Evolutionary conservation across 1,140 invertebrate species (phyloP).

Genomic region (Drosophila sucinea): DNA sequence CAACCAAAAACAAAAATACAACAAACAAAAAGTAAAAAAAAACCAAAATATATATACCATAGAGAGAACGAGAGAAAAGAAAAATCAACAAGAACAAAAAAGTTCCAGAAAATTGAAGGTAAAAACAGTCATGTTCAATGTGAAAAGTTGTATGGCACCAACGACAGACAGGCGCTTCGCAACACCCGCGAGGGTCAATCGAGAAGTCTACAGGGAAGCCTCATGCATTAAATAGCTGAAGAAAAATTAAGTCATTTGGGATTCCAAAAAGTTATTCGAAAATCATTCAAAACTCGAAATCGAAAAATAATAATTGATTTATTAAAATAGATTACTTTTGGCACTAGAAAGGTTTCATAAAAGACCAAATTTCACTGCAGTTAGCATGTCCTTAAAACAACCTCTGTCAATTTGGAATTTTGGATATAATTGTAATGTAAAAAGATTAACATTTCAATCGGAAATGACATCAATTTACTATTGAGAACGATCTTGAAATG

Average conservation of each 20-base stretch:
- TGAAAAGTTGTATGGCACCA: conserved; percentile 11
- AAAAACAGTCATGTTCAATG: conserved; percentile 42
- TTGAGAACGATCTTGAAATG: no score
- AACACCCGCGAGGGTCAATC: conserved; percentile 23
- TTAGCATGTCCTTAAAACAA: no score
- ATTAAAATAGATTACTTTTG: no score
- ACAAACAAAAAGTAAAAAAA: background rate
- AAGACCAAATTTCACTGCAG: no score
- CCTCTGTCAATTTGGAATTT: no score
- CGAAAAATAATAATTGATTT: no score
- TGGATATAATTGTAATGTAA: no score
- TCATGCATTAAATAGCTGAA: background rate
- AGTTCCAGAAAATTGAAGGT: conserved; percentile 74
- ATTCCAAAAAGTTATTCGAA: background rate
- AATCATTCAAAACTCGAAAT: no score
- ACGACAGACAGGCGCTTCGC: conserved; percentile 9
- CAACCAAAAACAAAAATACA: conserved; percentile 55
- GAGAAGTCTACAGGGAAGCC: background rate
- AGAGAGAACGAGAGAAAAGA: background rate
- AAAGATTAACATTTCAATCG: no score
- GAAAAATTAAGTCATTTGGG: no score
- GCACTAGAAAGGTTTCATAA: no score
- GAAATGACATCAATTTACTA: no score
- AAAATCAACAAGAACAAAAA: background rate
- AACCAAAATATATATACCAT: background rate